Evolutionary conservation across 1,140 invertebrate species (phyloP).

Genomic region (Cyphomyrmex costatus): DNA sequence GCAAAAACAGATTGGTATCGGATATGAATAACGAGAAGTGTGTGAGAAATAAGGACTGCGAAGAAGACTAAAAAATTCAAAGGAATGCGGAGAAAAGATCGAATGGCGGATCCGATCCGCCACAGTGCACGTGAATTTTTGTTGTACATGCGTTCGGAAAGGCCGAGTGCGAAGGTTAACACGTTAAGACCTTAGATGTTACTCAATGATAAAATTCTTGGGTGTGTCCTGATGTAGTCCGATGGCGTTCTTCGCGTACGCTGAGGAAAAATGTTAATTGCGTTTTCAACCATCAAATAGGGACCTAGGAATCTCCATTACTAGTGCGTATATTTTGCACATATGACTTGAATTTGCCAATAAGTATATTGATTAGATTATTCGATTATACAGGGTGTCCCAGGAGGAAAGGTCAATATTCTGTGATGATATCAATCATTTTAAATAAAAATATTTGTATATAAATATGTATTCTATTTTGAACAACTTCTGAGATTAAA

Average conservation of each 20-base stretch:
- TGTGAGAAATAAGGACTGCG: not conserved
- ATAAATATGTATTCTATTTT: no score
- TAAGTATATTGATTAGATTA: constrained; percentile 6
- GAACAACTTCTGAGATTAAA: no score
- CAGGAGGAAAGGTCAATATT: no score
- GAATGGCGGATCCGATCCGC: not conserved
- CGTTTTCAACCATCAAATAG: constrained; percentile 17
- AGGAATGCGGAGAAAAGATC: not conserved
- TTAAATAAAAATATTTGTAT: no score
- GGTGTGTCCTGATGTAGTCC: constrained; percentile 78
- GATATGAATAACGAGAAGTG: not conserved
- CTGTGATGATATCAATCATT: no score
- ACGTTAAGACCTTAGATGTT: constrained; percentile 37
- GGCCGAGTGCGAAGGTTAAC: constrained; percentile 31
- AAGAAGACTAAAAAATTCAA: not conserved
- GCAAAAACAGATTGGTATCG: not conserved
- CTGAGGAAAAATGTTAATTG: constrained; percentile 48
- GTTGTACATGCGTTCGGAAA: constrained; percentile 2
- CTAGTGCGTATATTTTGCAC: not conserved
- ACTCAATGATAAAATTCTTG: constrained; percentile 82
- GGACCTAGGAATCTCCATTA: not conserved
- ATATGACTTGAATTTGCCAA: not conserved
- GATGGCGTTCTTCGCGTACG: constrained; percentile 54
- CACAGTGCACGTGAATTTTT: not conserved
- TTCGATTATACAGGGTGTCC: not conserved